Conservation (phyloP, 1,140 invertebrate genomes). For the Aplysia californica region DNA sequence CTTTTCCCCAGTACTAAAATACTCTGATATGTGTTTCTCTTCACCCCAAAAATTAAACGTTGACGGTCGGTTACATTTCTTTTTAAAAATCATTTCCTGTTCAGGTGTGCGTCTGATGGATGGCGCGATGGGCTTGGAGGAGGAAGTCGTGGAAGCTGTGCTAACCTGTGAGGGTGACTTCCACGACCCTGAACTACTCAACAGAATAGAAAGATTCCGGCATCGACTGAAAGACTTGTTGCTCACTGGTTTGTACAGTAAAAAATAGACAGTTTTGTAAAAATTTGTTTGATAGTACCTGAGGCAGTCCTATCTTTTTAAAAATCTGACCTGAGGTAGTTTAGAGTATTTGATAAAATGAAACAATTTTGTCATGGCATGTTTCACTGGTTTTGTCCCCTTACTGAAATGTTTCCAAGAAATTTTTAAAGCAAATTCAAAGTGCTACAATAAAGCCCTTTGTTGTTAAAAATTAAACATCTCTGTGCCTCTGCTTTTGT, state of each 20-base stretch:
- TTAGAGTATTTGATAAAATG: too few species aligned
- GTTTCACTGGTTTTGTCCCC: too few species aligned
- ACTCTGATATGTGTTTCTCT: too few species aligned
- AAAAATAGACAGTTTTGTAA: background rate
- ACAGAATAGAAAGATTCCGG: slow-evolving; percentile 77
- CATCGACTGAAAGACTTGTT: slow-evolving; percentile 77
- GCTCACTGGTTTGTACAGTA: slow-evolving; percentile 73
- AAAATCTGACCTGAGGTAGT: too few species aligned
- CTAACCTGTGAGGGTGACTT: slow-evolving; percentile 85
- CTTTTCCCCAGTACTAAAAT: background rate
- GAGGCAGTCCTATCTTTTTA: background rate
- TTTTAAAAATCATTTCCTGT: background rate
- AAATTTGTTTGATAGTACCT: background rate
- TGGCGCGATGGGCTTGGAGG: slow-evolving; percentile 81
- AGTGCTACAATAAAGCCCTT: too few species aligned
- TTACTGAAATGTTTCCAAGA: too few species aligned
- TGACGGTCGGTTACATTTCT: background rate
- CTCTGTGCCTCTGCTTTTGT: too few species aligned
- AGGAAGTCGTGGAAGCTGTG: slow-evolving; percentile 80
- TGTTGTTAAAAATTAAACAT: too few species aligned
- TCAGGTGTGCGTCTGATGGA: slow-evolving; percentile 44
- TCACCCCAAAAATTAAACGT: too few species aligned
- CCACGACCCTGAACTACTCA: slow-evolving; percentile 79
- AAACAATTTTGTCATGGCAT: too few species aligned
- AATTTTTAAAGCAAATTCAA: too few species aligned